Conservation (phyloP, 1,140 invertebrate genomes). For the Andricus grossulariae region DNA sequence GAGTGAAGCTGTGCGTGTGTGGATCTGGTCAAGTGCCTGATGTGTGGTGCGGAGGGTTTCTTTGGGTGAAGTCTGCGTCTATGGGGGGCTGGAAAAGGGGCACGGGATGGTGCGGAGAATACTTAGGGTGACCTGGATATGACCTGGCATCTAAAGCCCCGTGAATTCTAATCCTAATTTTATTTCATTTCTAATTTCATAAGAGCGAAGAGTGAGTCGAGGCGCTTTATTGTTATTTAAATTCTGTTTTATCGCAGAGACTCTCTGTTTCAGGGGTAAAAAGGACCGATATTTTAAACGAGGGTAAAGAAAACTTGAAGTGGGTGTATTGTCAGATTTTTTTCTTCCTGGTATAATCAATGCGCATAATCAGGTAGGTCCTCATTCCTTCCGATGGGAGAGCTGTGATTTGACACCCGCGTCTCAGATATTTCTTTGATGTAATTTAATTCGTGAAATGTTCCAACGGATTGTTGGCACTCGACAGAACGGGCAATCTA, state of each 20-base stretch:
- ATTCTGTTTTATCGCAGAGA: not conserved
- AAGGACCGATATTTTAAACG: conserved; percentile 2
- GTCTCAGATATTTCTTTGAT: conserved; percentile 47
- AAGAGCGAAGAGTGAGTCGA: not conserved
- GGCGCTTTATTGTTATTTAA: conserved; percentile 1
- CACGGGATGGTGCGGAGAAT: too few species aligned
- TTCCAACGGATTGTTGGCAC: conserved; percentile 46
- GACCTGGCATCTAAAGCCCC: too few species aligned
- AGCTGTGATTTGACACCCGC: conserved; percentile 54
- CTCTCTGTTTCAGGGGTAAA: conserved; percentile 32
- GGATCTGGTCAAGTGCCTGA: too few species aligned
- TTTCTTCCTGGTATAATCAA: conserved; percentile 57
- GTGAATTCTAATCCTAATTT: too few species aligned
- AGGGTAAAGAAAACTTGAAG: conserved; percentile 32
- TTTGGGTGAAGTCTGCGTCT: too few species aligned
- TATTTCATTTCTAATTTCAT: too few species aligned
- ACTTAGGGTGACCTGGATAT: too few species aligned
- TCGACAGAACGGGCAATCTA: conserved; percentile 54
- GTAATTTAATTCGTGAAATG: conserved; percentile 56
- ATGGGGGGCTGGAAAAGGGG: too few species aligned
- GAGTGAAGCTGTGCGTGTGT: too few species aligned
- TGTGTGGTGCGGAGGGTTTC: too few species aligned
- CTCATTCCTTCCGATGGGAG: conserved; percentile 39
- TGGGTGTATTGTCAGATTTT: conserved; percentile 49
- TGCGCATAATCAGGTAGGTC: conserved; percentile 60